Evolutionary conservation across 2,888 invertebrate species (phyloP).

Genomic region (Phania funesta): DNA sequence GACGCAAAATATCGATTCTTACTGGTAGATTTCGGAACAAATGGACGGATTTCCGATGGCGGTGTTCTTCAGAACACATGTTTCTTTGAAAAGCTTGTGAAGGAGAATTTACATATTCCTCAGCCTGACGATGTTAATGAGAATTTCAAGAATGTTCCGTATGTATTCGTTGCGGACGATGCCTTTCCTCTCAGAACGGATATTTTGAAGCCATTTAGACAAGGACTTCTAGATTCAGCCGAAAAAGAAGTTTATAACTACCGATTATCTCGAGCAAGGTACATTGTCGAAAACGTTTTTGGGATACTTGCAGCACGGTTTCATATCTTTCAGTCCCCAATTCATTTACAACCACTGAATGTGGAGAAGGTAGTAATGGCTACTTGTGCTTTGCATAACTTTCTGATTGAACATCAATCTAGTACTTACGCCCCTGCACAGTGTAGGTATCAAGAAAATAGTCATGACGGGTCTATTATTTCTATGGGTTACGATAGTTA

Average conservation of each 20-base stretch:
- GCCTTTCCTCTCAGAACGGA: constrained; percentile 7
- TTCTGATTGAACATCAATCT: constrained; percentile 17
- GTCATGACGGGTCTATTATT: neutral
- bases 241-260: constrained; percentile 16
- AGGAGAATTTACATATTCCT: constrained; percentile 5
- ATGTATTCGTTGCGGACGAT: neutral
- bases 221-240: constrained; percentile 20
- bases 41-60: constrained; percentile 12
- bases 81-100: constrained; percentile 6
- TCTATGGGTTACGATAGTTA: constrained; percentile 14
- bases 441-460: constrained; percentile 16
- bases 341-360: constrained; percentile 19
- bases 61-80: constrained; percentile 12
- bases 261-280: constrained; percentile 11
- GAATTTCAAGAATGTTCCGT: constrained; percentile 30
- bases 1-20: constrained; percentile 10
- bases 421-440: constrained; percentile 17
- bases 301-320: constrained; percentile 1
- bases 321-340: constrained; percentile 11
- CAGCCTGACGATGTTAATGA: neutral
- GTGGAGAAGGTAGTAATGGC: constrained; percentile 2
- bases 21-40: constrained; percentile 6
- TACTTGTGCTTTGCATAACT: constrained; percentile 23
- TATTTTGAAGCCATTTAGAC: constrained; percentile 18
- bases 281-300: constrained; percentile 13